Evolutionary conservation across 2,113 vertebrate species (phyloP).

Genomic region (Silurus glanis): DNA sequence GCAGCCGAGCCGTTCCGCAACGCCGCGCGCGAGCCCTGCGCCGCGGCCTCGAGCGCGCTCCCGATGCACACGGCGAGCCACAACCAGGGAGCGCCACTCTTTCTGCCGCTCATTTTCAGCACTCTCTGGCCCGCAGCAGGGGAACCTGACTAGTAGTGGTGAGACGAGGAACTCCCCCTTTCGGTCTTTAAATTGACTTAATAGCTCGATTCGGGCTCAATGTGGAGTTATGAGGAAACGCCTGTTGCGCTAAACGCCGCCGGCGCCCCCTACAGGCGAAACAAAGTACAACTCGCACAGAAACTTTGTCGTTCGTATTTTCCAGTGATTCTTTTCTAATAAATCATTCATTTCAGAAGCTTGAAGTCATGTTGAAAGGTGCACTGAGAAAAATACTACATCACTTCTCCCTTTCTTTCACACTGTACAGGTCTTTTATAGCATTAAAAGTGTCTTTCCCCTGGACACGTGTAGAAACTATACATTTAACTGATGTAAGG

Average conservation of each 20-base stretch:
- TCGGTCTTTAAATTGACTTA: slow-evolving; percentile 76
- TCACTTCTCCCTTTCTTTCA: background rate
- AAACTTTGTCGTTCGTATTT: background rate
- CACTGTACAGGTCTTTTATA: background rate
- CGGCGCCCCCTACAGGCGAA: slow-evolving; percentile 52
- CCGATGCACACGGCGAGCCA: slow-evolving; percentile 60
- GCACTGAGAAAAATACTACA: background rate
- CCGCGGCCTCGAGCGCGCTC: slow-evolving; percentile 55
- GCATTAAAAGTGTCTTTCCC: background rate
- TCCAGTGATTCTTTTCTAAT: background rate
- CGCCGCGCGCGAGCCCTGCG: slow-evolving; percentile 47
- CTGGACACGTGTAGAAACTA: background rate
- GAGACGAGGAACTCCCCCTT: slow-evolving; percentile 67
- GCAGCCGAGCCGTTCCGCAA: slow-evolving; percentile 71
- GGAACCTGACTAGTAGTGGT: slow-evolving; percentile 55
- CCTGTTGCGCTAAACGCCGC: slow-evolving; percentile 46
- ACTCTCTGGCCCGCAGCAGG: slow-evolving; percentile 58
- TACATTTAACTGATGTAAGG: background rate
- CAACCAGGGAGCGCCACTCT: slow-evolving; percentile 63
- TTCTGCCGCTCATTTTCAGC: slow-evolving; percentile 74
- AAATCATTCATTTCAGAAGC: background rate
- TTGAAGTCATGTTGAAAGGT: background rate
- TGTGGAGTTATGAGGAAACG: slow-evolving; percentile 52
- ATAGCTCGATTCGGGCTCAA: slow-evolving; percentile 64
- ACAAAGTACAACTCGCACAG: background rate